Evolutionary conservation across 1,140 invertebrate genomes (phyloP).

Genomic region (Cotesia vestalis): DNA sequence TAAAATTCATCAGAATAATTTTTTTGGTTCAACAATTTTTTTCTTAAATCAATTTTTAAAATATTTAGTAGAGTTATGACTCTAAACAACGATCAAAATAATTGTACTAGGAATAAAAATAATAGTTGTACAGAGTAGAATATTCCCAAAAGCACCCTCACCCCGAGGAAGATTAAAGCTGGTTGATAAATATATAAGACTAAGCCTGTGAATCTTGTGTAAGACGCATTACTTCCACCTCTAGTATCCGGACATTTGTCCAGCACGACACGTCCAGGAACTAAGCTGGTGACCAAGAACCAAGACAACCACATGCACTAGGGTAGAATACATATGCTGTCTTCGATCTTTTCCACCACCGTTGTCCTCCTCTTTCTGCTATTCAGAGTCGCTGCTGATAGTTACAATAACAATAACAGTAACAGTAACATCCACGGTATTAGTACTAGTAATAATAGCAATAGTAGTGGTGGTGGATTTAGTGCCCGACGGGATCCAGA

Average conservation of each 20-base stretch:
- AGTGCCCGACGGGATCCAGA: conserved; percentile 41
- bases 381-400: too few relatives aligned
- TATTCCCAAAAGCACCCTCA: too few relatives aligned
- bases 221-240: conserved; percentile 65
- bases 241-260: conserved; percentile 66
- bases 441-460: too few relatives aligned
- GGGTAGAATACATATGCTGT: conserved; percentile 37
- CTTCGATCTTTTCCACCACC: conserved; percentile 17
- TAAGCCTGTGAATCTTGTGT: conserved; percentile 8
- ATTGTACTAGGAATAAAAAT: too few relatives aligned
- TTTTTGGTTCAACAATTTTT: too few relatives aligned
- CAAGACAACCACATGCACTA: conserved; percentile 33
- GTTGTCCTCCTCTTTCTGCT: neutral
- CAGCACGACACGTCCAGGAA: conserved; percentile 59
- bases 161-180: neutral
- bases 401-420: too few relatives aligned
- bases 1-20: too few relatives aligned
- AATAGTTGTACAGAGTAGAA: too few relatives aligned
- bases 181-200: conserved; percentile 6
- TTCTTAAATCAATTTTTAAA: too few relatives aligned
- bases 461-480: conserved; percentile 49
- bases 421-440: neutral
- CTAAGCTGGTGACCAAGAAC: conserved; percentile 25
- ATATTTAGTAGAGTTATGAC: too few relatives aligned
- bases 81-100: too few relatives aligned